Evolutionary conservation across 2,113 vertebrate species (phyloP).

Genomic region (Piaya cayana): DNA sequence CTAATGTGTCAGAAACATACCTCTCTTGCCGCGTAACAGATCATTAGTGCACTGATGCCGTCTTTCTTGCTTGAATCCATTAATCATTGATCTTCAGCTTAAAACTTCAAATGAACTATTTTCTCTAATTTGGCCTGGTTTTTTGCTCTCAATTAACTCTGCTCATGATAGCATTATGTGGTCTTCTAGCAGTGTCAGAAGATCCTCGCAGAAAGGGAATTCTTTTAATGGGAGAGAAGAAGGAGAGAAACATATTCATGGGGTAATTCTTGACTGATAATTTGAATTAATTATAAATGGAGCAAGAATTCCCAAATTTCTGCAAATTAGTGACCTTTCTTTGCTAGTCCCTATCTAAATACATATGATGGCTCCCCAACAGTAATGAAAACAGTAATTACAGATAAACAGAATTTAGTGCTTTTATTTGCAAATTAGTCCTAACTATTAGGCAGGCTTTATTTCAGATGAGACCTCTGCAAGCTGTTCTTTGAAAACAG

Average conservation of each 20-base stretch:
- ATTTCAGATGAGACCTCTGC: neutral
- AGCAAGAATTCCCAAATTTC: neutral
- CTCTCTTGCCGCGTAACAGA: neutral
- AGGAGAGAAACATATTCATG: neutral
- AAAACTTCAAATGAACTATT: neutral
- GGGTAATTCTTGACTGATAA: neutral
- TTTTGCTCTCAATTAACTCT: neutral
- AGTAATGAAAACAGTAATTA: neutral
- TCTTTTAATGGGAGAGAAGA: neutral
- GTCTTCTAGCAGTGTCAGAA: neutral
- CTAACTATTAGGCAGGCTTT: neutral
- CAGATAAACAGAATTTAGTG: neutral
- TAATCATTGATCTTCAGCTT: neutral
- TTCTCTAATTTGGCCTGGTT: neutral
- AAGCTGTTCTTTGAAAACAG: neutral
- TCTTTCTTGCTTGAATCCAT: neutral
- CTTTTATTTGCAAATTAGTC: neutral
- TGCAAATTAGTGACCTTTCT: neutral
- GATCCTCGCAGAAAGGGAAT: neutral
- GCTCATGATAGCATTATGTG: neutral
- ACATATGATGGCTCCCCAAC: neutral
- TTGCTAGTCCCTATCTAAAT: neutral
- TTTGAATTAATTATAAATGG: neutral
- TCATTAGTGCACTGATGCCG: neutral
- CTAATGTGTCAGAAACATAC: neutral